Percentiles rank a stretch among this genome's conserved stretches.
phyloP scores from a whole-genome alignment of 2,888 invertebrate genomes.

The Biston stratarius region DNA sequence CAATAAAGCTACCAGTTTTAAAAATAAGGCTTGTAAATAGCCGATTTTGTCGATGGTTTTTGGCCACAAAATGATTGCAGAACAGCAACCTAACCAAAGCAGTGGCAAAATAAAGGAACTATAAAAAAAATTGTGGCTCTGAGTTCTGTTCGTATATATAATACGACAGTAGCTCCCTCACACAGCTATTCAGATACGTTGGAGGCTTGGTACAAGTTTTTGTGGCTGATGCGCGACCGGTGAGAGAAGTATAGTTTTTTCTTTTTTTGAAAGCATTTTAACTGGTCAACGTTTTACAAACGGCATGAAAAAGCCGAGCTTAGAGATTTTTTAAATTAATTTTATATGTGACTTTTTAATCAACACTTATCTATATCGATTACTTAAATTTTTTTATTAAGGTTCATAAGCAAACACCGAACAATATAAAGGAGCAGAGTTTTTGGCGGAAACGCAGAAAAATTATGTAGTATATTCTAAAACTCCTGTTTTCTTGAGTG shows the following conservation, averaged over 20 bases:
- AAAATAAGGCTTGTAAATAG: constrained; percentile 36
- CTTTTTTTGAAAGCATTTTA: constrained; percentile 30
- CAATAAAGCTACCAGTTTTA: constrained; percentile 45
- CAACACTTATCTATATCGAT: background rate
- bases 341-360: background rate
- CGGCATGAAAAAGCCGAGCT: constrained; percentile 12
- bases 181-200: background rate
- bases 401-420: too few species aligned
- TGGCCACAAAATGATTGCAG: constrained; percentile 44
- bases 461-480: too few species aligned
- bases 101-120: background rate
- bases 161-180: background rate
- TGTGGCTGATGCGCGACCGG: constrained; percentile 32
- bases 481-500: too few species aligned
- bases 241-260: constrained; percentile 9
- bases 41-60: constrained; percentile 41
- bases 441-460: too few species aligned
- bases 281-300: constrained; percentile 30
- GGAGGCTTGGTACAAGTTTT: constrained; percentile 41
- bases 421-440: too few species aligned
- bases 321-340: constrained; percentile 1
- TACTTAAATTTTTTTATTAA: too few species aligned
- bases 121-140: background rate
- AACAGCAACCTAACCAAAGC: background rate
- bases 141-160: background rate